Conservation (phyloP, 2,888 invertebrate species). For the Sinhomidia bicolor region DNA sequence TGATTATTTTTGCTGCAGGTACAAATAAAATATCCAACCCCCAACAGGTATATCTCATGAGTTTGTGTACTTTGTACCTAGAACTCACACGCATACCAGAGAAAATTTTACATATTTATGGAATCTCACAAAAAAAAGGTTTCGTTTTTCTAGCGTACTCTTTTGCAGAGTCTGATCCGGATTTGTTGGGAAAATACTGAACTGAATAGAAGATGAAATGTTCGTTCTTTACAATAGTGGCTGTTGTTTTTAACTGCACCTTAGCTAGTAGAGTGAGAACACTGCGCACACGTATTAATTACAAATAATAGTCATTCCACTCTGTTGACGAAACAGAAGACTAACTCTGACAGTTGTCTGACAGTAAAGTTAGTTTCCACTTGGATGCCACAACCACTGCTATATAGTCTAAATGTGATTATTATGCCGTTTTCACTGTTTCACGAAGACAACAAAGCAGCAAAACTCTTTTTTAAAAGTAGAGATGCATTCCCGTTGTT, state of each 20-base stretch:
- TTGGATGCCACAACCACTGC: neutral
- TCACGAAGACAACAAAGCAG: neutral
- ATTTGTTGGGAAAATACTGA: slow-evolving; percentile 2
- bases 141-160: neutral
- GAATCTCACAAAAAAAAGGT: neutral
- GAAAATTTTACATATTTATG: slow-evolving; percentile 15
- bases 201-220: neutral
- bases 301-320: neutral
- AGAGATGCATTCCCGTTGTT: no score
- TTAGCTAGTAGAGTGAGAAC: neutral
- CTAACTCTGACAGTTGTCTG: no score
- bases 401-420: neutral
- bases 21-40: slow-evolving; percentile 17
- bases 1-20: slow-evolving; percentile 6
- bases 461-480: neutral
- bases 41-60: neutral
- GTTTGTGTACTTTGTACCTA: neutral
- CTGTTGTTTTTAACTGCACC: neutral
- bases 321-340: neutral
- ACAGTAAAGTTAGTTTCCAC: neutral
- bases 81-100: neutral
- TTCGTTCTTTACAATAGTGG: neutral
- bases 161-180: neutral
- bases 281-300: neutral
- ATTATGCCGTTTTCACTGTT: neutral